Evolutionary conservation across 2,113 vertebrate genomes (phyloP).

Genomic region (Hippocampus comes): DNA sequence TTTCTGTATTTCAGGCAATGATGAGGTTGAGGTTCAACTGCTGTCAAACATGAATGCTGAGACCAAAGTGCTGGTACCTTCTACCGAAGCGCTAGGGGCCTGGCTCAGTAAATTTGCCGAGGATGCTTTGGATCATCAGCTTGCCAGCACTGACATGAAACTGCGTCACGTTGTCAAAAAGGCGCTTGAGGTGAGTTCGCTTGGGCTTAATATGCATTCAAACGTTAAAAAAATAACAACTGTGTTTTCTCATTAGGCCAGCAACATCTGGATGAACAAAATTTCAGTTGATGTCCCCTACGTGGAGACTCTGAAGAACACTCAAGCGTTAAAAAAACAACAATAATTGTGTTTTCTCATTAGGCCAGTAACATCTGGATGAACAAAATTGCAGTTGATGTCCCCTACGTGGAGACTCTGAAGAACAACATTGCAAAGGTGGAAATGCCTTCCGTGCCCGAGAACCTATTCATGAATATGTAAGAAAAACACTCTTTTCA

Average conservation of each 20-base stretch:
- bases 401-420: conserved; percentile 73
- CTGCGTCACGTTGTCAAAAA: conserved; percentile 81
- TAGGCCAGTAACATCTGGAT: conserved; percentile 82
- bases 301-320: conserved; percentile 66
- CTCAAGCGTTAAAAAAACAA: neutral
- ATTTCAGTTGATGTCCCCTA: conserved; percentile 71
- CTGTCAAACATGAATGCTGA: conserved; percentile 74
- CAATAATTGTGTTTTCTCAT: neutral
- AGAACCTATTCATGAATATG: conserved; percentile 85
- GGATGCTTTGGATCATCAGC: conserved; percentile 74
- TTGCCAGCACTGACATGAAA: conserved; percentile 86
- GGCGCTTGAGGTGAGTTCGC: conserved; percentile 74
- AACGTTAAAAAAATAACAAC: neutral
- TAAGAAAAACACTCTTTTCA: conserved; percentile 48
- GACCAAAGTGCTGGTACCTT: conserved; percentile 65
- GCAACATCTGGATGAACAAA: conserved; percentile 78
- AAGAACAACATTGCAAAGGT: conserved; percentile 66
- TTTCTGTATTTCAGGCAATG: conserved; percentile 68
- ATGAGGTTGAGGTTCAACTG: conserved; percentile 80
- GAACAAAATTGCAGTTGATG: conserved; percentile 66
- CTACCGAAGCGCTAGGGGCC: conserved; percentile 54
- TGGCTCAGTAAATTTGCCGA: conserved; percentile 55
- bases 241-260: conserved; percentile 65
- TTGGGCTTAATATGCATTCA: neutral
- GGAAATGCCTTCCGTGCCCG: conserved; percentile 76